A percentile compares a stretch with the other conserved stretches of the same genome.
Conservation (phyloP, 2,888 invertebrate genomes). For the Cecidostiba fungosa region DNA sequence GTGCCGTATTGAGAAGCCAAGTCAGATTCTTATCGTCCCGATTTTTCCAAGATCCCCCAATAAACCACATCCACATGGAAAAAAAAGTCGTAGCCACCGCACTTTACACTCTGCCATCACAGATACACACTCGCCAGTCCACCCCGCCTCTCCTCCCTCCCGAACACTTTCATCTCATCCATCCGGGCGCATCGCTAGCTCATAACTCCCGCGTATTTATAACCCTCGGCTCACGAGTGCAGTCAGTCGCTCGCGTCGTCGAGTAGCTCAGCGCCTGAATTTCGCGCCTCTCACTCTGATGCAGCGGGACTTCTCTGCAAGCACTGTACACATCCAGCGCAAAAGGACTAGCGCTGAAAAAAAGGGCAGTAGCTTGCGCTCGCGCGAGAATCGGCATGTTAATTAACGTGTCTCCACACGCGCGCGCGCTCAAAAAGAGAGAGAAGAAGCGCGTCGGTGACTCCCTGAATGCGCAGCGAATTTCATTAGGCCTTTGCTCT, state of each 20-base stretch:
- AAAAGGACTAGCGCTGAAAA: constrained; percentile 44
- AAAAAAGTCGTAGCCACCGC: neutral
- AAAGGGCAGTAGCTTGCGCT: constrained; percentile 8
- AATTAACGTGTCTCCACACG: constrained; percentile 58
- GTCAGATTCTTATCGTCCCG: no score
- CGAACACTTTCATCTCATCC: constrained; percentile 34
- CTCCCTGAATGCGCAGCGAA: constrained; percentile 41
- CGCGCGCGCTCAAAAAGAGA: constrained; percentile 25
- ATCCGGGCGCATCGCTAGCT: neutral
- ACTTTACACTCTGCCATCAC: neutral
- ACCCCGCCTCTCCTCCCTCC: neutral
- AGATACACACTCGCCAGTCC: neutral
- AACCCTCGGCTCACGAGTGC: constrained; percentile 8
- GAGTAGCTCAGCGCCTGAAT: constrained; percentile 29
- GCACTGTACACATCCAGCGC: constrained; percentile 11
- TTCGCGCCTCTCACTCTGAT: constrained; percentile 37
- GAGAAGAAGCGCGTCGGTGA: constrained; percentile 30
- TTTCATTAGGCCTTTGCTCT: constrained; percentile 47
- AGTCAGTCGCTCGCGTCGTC: constrained; percentile 48
- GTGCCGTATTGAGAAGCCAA: no score
- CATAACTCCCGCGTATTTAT: neutral
- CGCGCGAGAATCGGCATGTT: constrained; percentile 53
- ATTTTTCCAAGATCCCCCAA: neutral
- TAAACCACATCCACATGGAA: neutral
- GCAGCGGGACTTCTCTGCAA: neutral